Conservation (phyloP, 2,113 vertebrate species). For the Ardeotis arabs region DNA sequence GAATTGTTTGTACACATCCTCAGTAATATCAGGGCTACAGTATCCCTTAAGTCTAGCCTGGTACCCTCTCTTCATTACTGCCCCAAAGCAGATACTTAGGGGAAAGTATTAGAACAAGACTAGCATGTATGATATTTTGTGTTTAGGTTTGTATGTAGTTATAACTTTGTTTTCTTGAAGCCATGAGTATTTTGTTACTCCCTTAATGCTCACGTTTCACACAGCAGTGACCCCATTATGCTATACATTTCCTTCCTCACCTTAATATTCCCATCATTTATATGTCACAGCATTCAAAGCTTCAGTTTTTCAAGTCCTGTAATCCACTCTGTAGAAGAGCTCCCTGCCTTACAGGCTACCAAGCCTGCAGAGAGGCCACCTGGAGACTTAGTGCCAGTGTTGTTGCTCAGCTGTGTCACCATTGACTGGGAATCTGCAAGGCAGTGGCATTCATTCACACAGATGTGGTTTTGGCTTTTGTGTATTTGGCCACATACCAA, state of each 20-base stretch:
- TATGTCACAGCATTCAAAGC: not conserved
- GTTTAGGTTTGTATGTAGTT: not conserved
- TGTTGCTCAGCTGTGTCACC: not conserved
- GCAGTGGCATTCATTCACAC: not conserved
- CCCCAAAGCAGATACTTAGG: not conserved
- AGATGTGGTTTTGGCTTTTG: not conserved
- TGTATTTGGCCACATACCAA: not conserved
- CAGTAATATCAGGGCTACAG: not conserved
- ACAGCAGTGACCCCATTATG: not conserved
- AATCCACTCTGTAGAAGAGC: not conserved
- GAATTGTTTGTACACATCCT: not conserved
- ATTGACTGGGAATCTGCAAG: not conserved
- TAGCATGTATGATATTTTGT: not conserved
- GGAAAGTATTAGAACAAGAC: not conserved
- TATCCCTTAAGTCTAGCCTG: not conserved
- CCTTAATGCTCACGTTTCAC: fast-evolving
- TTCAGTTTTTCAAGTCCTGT: not conserved
- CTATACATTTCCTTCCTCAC: not conserved
- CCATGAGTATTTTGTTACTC: not conserved
- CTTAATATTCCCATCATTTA: not conserved
- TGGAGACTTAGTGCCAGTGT: not conserved
- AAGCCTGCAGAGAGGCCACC: not conserved
- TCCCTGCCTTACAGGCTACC: not conserved
- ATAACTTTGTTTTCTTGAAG: not conserved
- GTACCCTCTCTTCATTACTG: not conserved